Evolutionary conservation across 2,888 invertebrate genomes (phyloP), one percentile per base, ranked within the genome.

Genomic region (Patella ulyssiponensis): DNA sequence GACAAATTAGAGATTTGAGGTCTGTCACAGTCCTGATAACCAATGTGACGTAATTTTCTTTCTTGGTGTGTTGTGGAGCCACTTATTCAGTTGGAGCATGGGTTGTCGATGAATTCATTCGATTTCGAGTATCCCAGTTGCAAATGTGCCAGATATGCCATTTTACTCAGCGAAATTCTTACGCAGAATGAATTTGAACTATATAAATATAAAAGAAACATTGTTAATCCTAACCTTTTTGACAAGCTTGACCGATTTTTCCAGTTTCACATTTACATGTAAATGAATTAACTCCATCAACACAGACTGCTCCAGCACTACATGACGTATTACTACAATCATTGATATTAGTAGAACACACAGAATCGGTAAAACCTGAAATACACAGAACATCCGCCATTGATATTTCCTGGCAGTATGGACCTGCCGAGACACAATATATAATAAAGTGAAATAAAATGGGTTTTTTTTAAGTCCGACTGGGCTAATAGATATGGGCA

Each of bases 161-260:
- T 44, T 44, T 44, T 0, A 7, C 1, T 58, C 58, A 58, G 58
- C 58, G 58, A 17, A 3, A n/a, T 58, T 58, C 58, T 17, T 17
- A n/a, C 17, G 11, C 9, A n/a, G 64, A n/a, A 64, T 7, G 33
- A 33, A 5, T 33, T 33, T 33, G 33, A 14, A n/a, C 64, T 14
- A 14, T 20, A 14, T 64, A 17, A 58, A n/a, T 17, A 58, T 2
- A n/a, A 3, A 2, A 17, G 58, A 58, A 58, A n/a, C 17, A 58
- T 17, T 20, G 23, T 76, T 9, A 44, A 9, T 44, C 9, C 44
- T 44, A 9, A 86, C 86, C 81, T 83, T 85, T 86, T 51, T 83
- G 70, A 78, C 86, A 86, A 33, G 77, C 71, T 33, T 82, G 78
- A 11, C 86, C 86, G 3, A 85, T 79, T 75, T 81, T 84, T 3